Percentiles rank a stretch among this genome's conserved stretches.
Evolutionary conservation across 2,113 vertebrate genomes (phyloP).

Genomic region (Eira barbara): DNA sequence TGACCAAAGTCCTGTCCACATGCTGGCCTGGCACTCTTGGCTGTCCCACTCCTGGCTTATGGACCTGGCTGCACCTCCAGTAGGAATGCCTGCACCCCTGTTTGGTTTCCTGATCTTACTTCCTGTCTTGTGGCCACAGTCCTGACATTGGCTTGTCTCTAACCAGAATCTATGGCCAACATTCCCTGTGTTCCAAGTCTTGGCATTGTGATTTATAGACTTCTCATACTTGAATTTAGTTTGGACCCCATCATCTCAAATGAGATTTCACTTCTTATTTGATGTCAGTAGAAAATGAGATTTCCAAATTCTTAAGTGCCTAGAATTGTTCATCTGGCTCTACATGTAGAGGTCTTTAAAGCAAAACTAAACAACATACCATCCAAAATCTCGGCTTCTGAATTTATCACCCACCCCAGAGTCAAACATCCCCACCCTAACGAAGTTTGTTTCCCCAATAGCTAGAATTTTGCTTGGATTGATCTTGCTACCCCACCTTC

Average conservation of each 20-base stretch:
- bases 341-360: conserved; percentile 29
- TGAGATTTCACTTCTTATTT: conserved; percentile 43
- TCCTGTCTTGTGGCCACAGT: conserved; percentile 29
- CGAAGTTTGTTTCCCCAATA: conserved; percentile 1
- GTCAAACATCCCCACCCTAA: conserved; percentile 15
- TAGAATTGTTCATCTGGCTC: conserved; percentile 40
- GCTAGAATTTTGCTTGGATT: conserved; percentile 55
- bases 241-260: conserved; percentile 38
- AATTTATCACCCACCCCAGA: conserved; percentile 32
- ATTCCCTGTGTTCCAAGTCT: not conserved
- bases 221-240: conserved; percentile 61
- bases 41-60: not conserved
- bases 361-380: conserved; percentile 52
- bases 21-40: not conserved
- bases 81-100: not conserved
- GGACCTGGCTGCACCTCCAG: not conserved
- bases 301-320: conserved; percentile 42
- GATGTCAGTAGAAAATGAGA: conserved; percentile 21
- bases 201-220: conserved; percentile 30
- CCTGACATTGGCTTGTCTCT: not conserved
- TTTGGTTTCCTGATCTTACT: conserved; percentile 18
- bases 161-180: not conserved
- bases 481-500: not conserved
- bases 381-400: conserved; percentile 44
- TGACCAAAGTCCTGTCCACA: not conserved